Percentiles rank a stretch among this genome's conserved stretches.
phyloP scores from a whole-genome alignment of 2,113 vertebrate genomes.

The Microcebus ravelobensis region DNA sequence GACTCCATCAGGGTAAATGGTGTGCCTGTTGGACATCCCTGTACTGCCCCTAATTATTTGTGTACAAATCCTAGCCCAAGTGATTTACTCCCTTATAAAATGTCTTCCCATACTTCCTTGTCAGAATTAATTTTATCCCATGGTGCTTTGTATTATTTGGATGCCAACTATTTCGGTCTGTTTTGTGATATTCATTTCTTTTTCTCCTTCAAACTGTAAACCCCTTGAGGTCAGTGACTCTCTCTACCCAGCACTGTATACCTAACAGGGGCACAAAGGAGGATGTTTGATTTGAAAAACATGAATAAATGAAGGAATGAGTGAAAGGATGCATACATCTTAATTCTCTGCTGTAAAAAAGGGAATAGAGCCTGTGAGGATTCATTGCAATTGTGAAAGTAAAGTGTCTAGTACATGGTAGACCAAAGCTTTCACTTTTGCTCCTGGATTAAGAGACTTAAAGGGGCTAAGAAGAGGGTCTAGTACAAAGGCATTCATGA shows the following conservation, averaged over 20 bases:
- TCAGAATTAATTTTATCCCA: neutral
- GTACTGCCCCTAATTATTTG: neutral
- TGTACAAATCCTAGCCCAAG: neutral
- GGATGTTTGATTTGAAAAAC: constrained; percentile 19
- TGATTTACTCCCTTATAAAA: neutral
- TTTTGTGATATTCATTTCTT: neutral
- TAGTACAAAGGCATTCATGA: neutral
- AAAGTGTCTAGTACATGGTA: neutral
- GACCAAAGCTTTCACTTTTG: neutral
- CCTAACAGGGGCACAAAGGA: neutral
- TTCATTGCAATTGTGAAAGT: neutral
- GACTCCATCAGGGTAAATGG: neutral
- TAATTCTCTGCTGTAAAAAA: neutral
- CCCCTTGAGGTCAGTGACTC: neutral
- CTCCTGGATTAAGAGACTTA: neutral
- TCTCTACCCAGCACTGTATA: neutral
- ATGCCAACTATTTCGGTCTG: neutral
- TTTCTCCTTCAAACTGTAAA: neutral
- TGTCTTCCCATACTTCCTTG: neutral
- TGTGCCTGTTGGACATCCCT: neutral
- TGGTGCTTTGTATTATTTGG: neutral
- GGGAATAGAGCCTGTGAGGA: neutral
- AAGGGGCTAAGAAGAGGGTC: neutral
- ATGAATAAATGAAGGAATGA: neutral
- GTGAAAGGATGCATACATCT: neutral